Evolutionary conservation across 2,888 invertebrate species (phyloP).

Genomic region (Eupithecia tripunctaria): DNA sequence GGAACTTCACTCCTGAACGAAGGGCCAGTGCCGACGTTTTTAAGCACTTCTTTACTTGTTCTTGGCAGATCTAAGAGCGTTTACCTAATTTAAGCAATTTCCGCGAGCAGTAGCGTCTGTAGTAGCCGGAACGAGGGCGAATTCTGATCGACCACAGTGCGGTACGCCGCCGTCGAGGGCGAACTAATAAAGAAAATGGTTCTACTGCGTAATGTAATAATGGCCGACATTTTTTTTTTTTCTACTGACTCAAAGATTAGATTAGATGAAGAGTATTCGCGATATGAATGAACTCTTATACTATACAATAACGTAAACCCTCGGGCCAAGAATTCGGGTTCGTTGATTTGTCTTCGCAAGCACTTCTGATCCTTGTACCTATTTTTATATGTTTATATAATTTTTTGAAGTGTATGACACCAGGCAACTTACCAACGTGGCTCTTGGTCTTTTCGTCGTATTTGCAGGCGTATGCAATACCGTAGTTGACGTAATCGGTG

Average conservation of each 20-base stretch:
- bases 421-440: constrained; percentile 59
- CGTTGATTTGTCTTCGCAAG: too few species aligned
- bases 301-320: too few species aligned
- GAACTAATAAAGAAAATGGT: constrained; percentile 25
- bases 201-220: too few species aligned
- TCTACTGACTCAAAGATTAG: neutral
- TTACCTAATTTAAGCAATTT: constrained; percentile 22
- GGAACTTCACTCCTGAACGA: neutral
- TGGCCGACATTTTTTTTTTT: too few species aligned
- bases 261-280: neutral
- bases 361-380: too few species aligned
- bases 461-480: constrained; percentile 87
- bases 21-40: neutral
- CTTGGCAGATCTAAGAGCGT: neutral
- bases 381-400: too few species aligned
- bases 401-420: neutral
- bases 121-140: constrained; percentile 20
- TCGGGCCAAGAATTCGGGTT: too few species aligned
- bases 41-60: neutral
- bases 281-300: too few species aligned
- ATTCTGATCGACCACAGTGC: constrained; percentile 26
- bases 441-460: constrained; percentile 66
- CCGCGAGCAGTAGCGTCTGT: constrained; percentile 18
- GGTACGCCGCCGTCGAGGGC: constrained; percentile 19
- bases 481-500: constrained; percentile 86